Conservation (phyloP, 2,888 invertebrate genomes). For the Drosophila mimica region DNA sequence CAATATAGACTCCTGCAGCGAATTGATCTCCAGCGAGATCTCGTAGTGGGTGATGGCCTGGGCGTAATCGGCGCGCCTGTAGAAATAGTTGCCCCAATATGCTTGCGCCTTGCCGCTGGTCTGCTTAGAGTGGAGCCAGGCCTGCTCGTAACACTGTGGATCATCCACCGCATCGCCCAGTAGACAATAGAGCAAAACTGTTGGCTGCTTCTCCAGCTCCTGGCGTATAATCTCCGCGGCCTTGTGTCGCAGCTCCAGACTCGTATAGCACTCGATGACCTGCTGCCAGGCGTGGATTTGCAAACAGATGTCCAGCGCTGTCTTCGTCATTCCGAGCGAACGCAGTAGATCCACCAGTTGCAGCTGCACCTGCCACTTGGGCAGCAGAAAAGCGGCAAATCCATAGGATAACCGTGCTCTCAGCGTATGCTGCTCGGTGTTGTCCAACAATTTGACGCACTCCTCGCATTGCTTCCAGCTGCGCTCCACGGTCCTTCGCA, state of each 20-base stretch:
- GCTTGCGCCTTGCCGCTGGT: conserved; percentile 94
- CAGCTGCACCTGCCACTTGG: conserved; percentile 91
- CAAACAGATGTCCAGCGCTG: conserved; percentile 92
- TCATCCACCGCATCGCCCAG: conserved; percentile 95
- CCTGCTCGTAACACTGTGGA: conserved; percentile 92
- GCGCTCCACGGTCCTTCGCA: conserved; percentile 93
- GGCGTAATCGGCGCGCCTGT: conserved; percentile 90
- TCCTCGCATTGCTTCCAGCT: conserved; percentile 95
- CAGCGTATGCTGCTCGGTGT: conserved; percentile 62
- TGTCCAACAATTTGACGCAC: conserved; percentile 87
- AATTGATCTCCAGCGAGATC: conserved; percentile 93
- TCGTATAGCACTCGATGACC: conserved; percentile 95
- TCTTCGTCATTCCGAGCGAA: conserved; percentile 92
- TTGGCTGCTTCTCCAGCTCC: conserved; percentile 91
- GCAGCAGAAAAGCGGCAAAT: conserved; percentile 90
- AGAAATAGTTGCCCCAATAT: conserved; percentile 94
- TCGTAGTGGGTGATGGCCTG: conserved; percentile 93
- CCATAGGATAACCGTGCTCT: conserved; percentile 87
- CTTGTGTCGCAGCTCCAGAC: conserved; percentile 93
- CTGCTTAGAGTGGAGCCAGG: conserved; percentile 94
- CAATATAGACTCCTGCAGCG: conserved; percentile 95
- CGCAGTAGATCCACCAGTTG: conserved; percentile 92
- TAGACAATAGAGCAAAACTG: conserved; percentile 94
- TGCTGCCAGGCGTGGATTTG: conserved; percentile 95
- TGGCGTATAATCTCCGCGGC: conserved; percentile 95